These are phyloP conservation scores for Panulirus ornatus DNA, from an alignment of 1,140 invertebrate species.

Conservation along the genomic window DNA sequence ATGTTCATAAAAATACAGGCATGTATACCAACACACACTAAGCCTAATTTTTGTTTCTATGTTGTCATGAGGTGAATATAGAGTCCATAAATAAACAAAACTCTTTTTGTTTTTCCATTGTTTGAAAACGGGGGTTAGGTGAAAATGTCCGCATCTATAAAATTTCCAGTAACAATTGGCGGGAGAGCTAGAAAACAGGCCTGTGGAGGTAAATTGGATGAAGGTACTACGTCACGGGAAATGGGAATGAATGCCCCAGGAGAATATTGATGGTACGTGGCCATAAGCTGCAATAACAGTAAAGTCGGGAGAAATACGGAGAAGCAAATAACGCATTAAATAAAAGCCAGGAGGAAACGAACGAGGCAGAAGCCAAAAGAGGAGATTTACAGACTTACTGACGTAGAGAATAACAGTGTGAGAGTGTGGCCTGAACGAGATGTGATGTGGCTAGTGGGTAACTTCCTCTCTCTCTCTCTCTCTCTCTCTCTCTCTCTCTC, in stretches of 20 bases:
- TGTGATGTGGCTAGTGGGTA: neutral
- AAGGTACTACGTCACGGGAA: conserved; percentile 15
- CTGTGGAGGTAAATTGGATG: conserved; percentile 14
- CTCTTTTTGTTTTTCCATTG: too few relatives aligned
- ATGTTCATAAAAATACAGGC: too few relatives aligned
- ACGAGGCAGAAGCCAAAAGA: neutral
- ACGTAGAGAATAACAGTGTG: neutral
- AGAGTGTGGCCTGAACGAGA: too few relatives aligned
- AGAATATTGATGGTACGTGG: conserved; percentile 57
- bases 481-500: neutral
- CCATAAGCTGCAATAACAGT: conserved; percentile 60
- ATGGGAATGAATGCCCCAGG: conserved; percentile 17
- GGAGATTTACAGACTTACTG: neutral
- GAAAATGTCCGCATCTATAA: too few relatives aligned
- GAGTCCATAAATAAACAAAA: too few relatives aligned
- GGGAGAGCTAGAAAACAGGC: neutral
- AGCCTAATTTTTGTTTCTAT: too few relatives aligned
- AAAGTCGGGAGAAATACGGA: conserved; percentile 48
- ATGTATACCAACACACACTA: too few relatives aligned
- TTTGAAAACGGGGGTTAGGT: too few relatives aligned
- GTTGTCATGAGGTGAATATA: too few relatives aligned
- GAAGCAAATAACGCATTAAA: conserved; percentile 55
- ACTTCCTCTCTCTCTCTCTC: neutral
- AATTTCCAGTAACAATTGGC: neutral
- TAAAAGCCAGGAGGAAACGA: conserved; percentile 37